Evolutionary conservation across 2,113 vertebrate genomes (phyloP).

Genomic region (Scalopus aquaticus): DNA sequence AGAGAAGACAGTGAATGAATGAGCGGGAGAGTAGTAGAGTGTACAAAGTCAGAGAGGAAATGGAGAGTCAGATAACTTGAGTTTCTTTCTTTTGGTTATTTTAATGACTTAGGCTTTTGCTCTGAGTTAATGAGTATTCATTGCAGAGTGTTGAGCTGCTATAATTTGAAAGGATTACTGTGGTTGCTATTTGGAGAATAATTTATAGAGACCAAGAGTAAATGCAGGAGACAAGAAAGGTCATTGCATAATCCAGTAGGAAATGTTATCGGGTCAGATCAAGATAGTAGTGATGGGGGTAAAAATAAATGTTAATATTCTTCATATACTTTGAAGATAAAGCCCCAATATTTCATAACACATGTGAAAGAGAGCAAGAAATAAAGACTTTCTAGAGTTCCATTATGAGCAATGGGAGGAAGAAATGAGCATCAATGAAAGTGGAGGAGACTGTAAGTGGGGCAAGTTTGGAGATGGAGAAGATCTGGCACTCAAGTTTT

Average conservation of each 20-base stretch:
- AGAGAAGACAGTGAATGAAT: background rate
- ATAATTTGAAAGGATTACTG: background rate
- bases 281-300: background rate
- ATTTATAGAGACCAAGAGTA: background rate
- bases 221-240: background rate
- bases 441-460: background rate
- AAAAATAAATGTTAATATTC: background rate
- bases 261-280: background rate
- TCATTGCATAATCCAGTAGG: background rate
- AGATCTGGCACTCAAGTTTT: background rate
- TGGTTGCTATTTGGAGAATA: background rate
- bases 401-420: background rate
- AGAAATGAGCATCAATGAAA: background rate
- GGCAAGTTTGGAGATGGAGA: background rate
- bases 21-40: background rate
- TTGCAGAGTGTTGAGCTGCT: background rate
- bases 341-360: background rate
- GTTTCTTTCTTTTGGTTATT: background rate
- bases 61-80: background rate
- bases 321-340: background rate
- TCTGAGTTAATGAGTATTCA: background rate
- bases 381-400: slow-evolving; percentile 6
- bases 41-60: background rate
- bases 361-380: background rate
- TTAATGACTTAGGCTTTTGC: slow-evolving; percentile 16